phyloP scores from a whole-genome alignment of 2,888 invertebrate genomes.

The Empis livida region DNA sequence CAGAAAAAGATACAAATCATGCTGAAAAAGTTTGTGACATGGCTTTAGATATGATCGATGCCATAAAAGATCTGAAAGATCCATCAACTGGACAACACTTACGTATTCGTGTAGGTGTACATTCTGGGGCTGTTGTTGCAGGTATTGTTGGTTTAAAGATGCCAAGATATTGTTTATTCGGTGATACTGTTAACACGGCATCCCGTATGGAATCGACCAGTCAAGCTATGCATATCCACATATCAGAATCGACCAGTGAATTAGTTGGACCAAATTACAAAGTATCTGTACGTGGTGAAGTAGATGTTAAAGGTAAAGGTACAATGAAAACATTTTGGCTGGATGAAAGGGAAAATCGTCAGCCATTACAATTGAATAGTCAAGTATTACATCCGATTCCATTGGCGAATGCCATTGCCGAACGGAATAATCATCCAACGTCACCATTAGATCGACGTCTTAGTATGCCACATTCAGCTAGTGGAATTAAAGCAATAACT shows the following conservation, averaged over 20 bases:
- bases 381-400: slow-evolving; percentile 21
- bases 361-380: slow-evolving; percentile 34
- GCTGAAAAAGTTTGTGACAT: slow-evolving; percentile 88
- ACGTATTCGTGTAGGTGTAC: slow-evolving; percentile 73
- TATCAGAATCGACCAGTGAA: slow-evolving; percentile 77
- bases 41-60: slow-evolving; percentile 93
- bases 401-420: background rate
- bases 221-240: slow-evolving; percentile 87
- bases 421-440: slow-evolving; percentile 4
- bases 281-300: slow-evolving; percentile 67
- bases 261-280: slow-evolving; percentile 60
- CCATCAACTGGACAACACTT: slow-evolving; percentile 82
- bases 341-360: slow-evolving; percentile 54
- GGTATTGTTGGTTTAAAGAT: slow-evolving; percentile 91
- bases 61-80: slow-evolving; percentile 81
- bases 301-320: slow-evolving; percentile 86
- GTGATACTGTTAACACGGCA: slow-evolving; percentile 84
- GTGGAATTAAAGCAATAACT: slow-evolving; percentile 13
- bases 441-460: slow-evolving; percentile 17
- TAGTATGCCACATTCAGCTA: slow-evolving; percentile 16
- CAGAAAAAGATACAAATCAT: slow-evolving; percentile 78
- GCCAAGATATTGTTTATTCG: slow-evolving; percentile 58
- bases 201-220: slow-evolving; percentile 89
- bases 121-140: slow-evolving; percentile 84
- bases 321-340: slow-evolving; percentile 84